A percentile compares a stretch with the other conserved stretches of the same genome.
Evolutionary conservation across 2,797 vertebrate genomes (phyloP).

Genomic region (Phoxinus dragarum): DNA sequence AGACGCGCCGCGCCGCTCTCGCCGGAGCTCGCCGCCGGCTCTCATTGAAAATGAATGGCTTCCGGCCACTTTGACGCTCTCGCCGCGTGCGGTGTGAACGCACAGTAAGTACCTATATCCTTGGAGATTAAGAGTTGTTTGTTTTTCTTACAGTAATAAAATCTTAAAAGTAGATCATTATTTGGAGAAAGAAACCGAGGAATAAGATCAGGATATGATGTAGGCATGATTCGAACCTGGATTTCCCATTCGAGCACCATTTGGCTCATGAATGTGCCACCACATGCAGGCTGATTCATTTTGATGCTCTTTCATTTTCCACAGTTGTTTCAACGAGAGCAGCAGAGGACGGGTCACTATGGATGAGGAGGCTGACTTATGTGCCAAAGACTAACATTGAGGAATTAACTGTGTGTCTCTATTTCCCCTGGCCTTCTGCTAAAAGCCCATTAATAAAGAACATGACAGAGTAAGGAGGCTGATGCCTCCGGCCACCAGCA

Average conservation of each 20-base stretch:
- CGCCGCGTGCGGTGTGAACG: too few relatives aligned
- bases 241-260: neutral
- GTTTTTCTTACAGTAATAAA: neutral
- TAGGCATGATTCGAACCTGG: neutral
- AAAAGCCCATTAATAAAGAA: slow-evolving; percentile 54
- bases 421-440: slow-evolving; percentile 53
- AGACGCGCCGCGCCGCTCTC: too few relatives aligned
- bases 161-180: neutral
- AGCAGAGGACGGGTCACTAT: slow-evolving; percentile 44
- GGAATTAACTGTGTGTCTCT: slow-evolving; percentile 48
- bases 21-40: too few relatives aligned
- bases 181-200: neutral
- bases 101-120: too few relatives aligned
- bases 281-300: neutral
- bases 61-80: too few relatives aligned
- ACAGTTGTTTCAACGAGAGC: slow-evolving; percentile 5
- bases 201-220: neutral
- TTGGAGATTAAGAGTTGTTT: neutral
- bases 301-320: slow-evolving; percentile 1
- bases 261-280: neutral
- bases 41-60: too few relatives aligned
- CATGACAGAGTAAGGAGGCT: slow-evolving; percentile 46
- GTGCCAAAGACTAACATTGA: slow-evolving; percentile 48
- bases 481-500: slow-evolving; percentile 42
- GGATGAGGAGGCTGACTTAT: slow-evolving; percentile 36